These are phyloP conservation scores for Coreius guichenoti DNA, from an alignment of 2,797 vertebrate species.

Conservation along the genomic window DNA sequence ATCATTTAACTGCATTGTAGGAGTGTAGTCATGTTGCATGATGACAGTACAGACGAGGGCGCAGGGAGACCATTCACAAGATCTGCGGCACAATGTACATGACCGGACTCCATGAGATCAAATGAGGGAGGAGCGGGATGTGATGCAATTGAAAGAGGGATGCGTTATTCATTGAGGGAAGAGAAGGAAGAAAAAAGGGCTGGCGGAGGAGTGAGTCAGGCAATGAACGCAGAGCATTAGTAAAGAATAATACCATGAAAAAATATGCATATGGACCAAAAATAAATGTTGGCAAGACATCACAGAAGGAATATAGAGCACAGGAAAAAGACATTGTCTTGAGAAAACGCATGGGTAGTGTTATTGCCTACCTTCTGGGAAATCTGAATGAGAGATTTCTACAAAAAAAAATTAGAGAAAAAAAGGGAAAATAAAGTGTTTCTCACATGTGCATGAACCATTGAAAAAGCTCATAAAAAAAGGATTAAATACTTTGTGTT, in stretches of 20 bases:
- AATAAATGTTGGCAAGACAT: conserved; percentile 45
- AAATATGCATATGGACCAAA: conserved; percentile 42
- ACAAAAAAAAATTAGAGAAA: conserved; percentile 72
- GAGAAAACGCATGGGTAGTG: conserved; percentile 45
- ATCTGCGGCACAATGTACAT: conserved; percentile 51
- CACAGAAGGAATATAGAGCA: conserved; percentile 54
- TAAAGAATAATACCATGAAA: conserved; percentile 52
- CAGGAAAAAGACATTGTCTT: conserved; percentile 44
- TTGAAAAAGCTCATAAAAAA: conserved; percentile 44
- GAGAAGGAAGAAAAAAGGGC: conserved; percentile 41
- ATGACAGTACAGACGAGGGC: conserved; percentile 50
- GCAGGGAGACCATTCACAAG: conserved; percentile 47
- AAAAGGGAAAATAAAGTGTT: conserved; percentile 62
- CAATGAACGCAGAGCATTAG: conserved; percentile 56
- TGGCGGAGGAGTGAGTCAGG: conserved; percentile 41
- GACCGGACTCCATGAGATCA: conserved; percentile 45
- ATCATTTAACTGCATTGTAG: conserved; percentile 64
- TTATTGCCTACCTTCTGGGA: conserved; percentile 87
- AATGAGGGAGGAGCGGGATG: conserved; percentile 24
- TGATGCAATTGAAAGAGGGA: conserved; percentile 52
- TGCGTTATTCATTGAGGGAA: conserved; percentile 43
- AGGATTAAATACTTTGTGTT: conserved; percentile 39
- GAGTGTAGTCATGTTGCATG: conserved; percentile 50
- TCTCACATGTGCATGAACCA: conserved; percentile 66
- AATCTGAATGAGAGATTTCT: conserved; percentile 92